Evolutionary conservation across 2,888 invertebrate genomes (phyloP), one percentile per base, ranked within the genome.

Genomic region (Morinoia aosen): DNA sequence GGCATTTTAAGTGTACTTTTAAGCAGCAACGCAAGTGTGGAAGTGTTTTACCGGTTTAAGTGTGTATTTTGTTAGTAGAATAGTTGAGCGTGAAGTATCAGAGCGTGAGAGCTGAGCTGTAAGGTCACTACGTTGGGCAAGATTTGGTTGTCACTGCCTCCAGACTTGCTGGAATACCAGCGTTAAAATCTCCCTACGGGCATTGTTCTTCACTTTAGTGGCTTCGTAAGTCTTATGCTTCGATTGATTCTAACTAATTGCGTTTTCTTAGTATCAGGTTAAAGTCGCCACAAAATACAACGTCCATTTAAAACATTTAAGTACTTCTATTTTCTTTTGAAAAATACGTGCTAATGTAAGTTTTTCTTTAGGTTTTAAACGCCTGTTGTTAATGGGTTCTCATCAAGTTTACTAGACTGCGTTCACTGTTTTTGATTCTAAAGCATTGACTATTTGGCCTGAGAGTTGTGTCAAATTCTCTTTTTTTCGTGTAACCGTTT

Each of bases 131-230:
- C 25, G 33, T 76, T 76, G 76, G 76, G 76, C 76, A 76, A 76
- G 76, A 76, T 76, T 76, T 19, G 19, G 76, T 76, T 76, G 76
- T 76, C 76, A 25, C 76, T 76, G 33, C 76, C 76, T 76, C 76
- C 76, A 76, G 76, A 19, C 33, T 33, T 16, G 25, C 90, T 90
- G 90, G 90, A 90, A 90, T 90, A 90, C 90, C 90, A 39, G 90
- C 90, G 90, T 90, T 90, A 10, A 90, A 40, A 39, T 90, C 90
- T 25, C 76, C 76, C 76, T 25, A 76, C 76, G 76, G 76, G 76
- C 76, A 76, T 76, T 33, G 25, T 76, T 76, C 76, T 76, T 76
- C 76, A 76, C 25, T 33, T 76, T 33, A 16, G 33, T 19, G 12
- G 61, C 61, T 61, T 61, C 61, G 61, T 61, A 61, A 61, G 61